These are phyloP conservation scores for Megalonaias nervosa DNA, from an alignment of 1,140 invertebrate species.

Conservation along the genomic window DNA sequence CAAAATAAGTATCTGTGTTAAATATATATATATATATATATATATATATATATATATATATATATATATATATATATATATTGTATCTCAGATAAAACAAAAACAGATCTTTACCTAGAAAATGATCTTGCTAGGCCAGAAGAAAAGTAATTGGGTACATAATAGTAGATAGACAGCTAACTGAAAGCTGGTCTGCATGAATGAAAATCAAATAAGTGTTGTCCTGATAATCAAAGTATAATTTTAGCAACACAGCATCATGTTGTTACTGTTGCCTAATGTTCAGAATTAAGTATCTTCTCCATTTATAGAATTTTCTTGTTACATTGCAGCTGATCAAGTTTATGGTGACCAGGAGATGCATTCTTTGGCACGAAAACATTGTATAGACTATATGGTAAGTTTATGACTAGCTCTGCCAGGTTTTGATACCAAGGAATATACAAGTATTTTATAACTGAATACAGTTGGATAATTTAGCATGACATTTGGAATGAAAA, in stretches of 20 bases:
- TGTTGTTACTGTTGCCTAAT: not conserved
- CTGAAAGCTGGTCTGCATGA: not conserved
- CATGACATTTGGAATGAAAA: no score
- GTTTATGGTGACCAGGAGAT: conserved; percentile 95
- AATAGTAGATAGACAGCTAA: not conserved
- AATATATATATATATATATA: no score
- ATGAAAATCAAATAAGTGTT: not conserved
- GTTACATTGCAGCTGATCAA: conserved; percentile 81
- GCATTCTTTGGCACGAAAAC: conserved; percentile 86
- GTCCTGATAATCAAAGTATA: not conserved
- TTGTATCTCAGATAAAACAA: no score
- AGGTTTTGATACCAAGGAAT: no score
- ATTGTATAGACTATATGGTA: conserved; percentile 96
- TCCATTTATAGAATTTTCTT: not conserved
- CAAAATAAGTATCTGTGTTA: no score
- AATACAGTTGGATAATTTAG: no score
- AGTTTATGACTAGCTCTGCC: conserved; percentile 57
- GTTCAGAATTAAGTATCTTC: not conserved
- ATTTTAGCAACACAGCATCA: not conserved
- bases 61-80: no score
- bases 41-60: no score
- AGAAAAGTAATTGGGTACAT: no score
- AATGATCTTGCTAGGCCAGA: no score
- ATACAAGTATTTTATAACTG: no score
- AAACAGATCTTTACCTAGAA: no score